Base-by-base conservation (phyloP, 2,797 vertebrate genomes). In the Acrocephalus scirpaceus region DNA sequence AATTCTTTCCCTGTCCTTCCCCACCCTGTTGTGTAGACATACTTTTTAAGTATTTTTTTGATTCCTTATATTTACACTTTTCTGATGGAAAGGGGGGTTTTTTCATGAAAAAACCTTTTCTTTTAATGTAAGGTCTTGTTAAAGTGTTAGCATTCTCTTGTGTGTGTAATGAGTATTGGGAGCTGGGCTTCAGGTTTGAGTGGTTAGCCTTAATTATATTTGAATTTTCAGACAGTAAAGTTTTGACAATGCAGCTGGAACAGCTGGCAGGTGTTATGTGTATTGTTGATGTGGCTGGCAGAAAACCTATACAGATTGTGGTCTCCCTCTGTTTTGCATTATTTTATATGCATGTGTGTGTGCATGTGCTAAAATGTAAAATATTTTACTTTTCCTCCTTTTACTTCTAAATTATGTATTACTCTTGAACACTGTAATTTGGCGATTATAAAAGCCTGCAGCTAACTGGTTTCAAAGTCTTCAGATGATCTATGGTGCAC, bases 41-140 rank as follows among this genome's bases (percentile, higher is more conserved):
- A 20, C 14, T 30, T 27, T 36, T 26, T 2, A 45, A 69, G 29
- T 10, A 38, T 14, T 77, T 65, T 77, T 65, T 7, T 29, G 51
- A 27, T 65, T 61, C 15, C 23, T 70, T 17, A 10, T 42, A 48
- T 88, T 90, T 73, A n/a, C 2, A 18, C 5, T 18, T 88, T 17
- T 44, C 26, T 54, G 50, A 56, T 47, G 4, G 21, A 72, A 80
- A 69, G 14, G 10, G 13, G 15, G 44, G 11, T 34, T 71, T 69
- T 58, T 38, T 12, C 1, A n/a, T 23, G 5, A 17, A 61, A 30
- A 42, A 29, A 6, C 1, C 0, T 13, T 26, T 12, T 27, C 47
- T 90, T 42, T 6, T 9, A 16, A 29, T 38, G 7, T 61, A 40
- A 69, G 6, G 2, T 50, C 14, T 69, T 50, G 9, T 53, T 53